Evolutionary conservation across 2,113 vertebrate genomes (phyloP), one percentile per base, ranked within the genome.

Genomic region (Xerus inauris): DNA sequence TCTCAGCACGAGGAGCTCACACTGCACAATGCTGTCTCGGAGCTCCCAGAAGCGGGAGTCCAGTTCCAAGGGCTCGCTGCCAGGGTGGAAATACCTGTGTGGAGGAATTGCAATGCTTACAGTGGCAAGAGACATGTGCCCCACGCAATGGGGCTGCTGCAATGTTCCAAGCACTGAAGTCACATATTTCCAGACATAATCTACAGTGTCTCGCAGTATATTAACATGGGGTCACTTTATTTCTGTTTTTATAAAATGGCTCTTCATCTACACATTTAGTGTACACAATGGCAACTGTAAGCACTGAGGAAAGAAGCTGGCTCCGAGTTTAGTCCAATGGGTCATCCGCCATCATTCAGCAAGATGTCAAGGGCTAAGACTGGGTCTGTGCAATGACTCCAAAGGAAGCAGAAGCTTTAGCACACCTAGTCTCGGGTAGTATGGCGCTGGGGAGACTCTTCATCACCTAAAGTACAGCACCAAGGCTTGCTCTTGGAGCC

Each of bases 21-120:
- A 99, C 97, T 99, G 99, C 57, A 99, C 99, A 30, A 99, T 98
- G 80, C 99, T 99, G 98, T 99, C 99, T 85, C 99, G 98, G 38
- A 99, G 97, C 85, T 99, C 99, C 99, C 99, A 99, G 97, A 99
- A 99, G 64, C 98, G 98, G 17, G 98, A 97, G 94, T 99, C 98
- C 97, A 99, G 98, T 47, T 99, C 99, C 64, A 99, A 89, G 42
- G 99, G 99, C 65, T 99, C 97, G 0, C 98, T 98, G 65, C 98
- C 97, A 0, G 98, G 98, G 90, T 99, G 98, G 83, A 99, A 98
- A 94, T 98, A 99, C 97, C 99, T 99, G 98, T 98, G 98, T 0
- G 1, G 64, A 87, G 45, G 75, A 51, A 92, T 0, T 16, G 28
- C 19, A 3, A 28, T 3, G 42, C 24, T 94, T n/a, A 75, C 8